A percentile compares a stretch with the other conserved stretches of the same genome.
Conservation (phyloP, 2,113 vertebrate genomes). For the Grammomys dolichurus region DNA sequence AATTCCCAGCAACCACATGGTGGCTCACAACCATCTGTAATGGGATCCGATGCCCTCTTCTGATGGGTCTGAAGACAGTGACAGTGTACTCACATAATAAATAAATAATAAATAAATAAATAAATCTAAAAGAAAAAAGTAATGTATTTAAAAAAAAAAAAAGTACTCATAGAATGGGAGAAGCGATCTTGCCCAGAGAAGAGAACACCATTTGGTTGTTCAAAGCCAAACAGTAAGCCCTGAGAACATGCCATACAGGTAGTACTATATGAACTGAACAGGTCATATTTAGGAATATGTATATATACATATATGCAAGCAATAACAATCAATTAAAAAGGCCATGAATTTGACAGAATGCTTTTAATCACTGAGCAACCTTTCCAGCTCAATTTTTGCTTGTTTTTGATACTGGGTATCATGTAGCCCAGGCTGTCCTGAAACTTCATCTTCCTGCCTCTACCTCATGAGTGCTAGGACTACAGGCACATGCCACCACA, state of each 20-base stretch:
- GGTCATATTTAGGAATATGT: neutral
- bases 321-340: neutral
- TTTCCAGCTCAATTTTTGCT: neutral
- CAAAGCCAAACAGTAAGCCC: neutral
- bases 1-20: too few relatives aligned
- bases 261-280: neutral
- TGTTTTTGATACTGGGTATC: neutral
- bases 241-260: neutral
- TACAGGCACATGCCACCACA: neutral
- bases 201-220: neutral
- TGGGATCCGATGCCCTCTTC: too few relatives aligned
- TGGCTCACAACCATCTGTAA: too few relatives aligned
- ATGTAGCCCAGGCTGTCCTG: neutral
- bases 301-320: neutral
- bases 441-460: neutral
- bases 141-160: neutral
- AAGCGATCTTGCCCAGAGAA: neutral
- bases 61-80: too few relatives aligned
- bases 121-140: too few relatives aligned
- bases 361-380: neutral
- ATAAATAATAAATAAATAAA: too few relatives aligned
- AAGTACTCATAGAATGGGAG: neutral
- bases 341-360: neutral
- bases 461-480: too few relatives aligned
- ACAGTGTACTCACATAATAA: too few relatives aligned